Conservation (phyloP, 1,140 invertebrate genomes). For the Hypothenemus hampei region DNA sequence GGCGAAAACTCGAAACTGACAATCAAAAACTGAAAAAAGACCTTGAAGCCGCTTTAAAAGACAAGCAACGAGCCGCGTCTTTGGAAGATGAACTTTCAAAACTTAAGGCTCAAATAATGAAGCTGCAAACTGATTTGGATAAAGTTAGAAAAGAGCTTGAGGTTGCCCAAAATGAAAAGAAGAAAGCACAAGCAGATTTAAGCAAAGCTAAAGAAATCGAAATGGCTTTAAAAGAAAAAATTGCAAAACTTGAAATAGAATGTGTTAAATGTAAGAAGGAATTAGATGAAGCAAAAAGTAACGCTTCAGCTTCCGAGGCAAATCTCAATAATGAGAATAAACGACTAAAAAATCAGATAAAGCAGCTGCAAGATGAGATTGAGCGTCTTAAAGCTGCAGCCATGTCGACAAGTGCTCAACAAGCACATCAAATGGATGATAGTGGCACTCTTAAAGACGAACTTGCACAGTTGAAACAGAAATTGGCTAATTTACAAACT, state of each 20-base stretch:
- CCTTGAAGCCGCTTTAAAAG: constrained; percentile 18
- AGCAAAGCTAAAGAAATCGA: constrained; percentile 14
- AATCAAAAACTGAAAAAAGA: constrained; percentile 28
- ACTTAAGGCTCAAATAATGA: constrained; percentile 8
- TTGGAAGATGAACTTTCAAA: constrained; percentile 12
- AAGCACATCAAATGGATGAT: background rate
- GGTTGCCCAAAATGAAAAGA: background rate
- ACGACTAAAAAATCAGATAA: constrained; percentile 17
- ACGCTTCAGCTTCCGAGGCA: background rate
- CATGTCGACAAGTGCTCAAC: too few relatives aligned
- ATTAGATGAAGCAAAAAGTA: constrained; percentile 13
- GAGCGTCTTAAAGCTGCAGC: constrained; percentile 3
- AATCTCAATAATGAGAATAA: constrained; percentile 10
- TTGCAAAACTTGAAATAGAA: constrained; percentile 21
- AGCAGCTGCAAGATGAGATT: constrained; percentile 15
- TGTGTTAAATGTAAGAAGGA: constrained; percentile 20
- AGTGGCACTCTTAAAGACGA: constrained; percentile 7
- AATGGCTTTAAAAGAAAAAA: constrained; percentile 22
- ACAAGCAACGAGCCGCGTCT: background rate
- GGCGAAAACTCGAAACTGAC: constrained; percentile 9
- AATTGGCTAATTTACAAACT: constrained; percentile 10
- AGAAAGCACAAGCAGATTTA: background rate
- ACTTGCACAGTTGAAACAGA: constrained; percentile 20
- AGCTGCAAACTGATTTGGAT: constrained; percentile 10
- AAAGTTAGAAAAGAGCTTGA: constrained; percentile 13